These are phyloP conservation scores for Parelbella ahira DNA, from an alignment of 2,888 invertebrate genomes.

Conservation along the genomic window DNA sequence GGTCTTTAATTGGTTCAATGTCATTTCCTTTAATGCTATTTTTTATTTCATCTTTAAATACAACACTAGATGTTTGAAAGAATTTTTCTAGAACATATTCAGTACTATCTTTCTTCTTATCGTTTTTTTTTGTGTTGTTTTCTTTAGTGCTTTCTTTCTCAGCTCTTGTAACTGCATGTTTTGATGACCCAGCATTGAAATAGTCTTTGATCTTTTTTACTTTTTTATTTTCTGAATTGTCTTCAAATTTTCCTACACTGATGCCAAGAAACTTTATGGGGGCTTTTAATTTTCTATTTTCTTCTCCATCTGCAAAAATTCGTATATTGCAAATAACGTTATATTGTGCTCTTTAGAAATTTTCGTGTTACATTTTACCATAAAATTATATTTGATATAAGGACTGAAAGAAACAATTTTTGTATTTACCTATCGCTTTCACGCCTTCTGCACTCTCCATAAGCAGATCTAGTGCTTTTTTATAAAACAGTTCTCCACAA, in stretches of 20 bases:
- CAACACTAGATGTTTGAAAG: constrained; percentile 35
- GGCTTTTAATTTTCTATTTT: constrained; percentile 61
- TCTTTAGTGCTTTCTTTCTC: constrained; percentile 13
- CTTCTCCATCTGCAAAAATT: constrained; percentile 55
- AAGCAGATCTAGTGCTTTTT: constrained; percentile 84
- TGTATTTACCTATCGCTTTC: constrained; percentile 58
- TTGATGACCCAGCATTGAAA: constrained; percentile 70
- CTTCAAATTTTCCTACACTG: constrained; percentile 90
- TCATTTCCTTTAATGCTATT: too few relatives aligned
- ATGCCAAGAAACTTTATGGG: constrained; percentile 86
- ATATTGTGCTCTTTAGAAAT: too few relatives aligned
- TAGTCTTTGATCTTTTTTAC: constrained; percentile 80
- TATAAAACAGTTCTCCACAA: constrained; percentile 84
- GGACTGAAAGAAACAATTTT: too few relatives aligned
- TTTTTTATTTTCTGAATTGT: constrained; percentile 71
- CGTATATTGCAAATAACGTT: too few relatives aligned
- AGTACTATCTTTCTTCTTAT: constrained; percentile 42
- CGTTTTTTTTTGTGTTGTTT: constrained; percentile 26
- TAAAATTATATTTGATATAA: too few relatives aligned
- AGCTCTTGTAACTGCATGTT: constrained; percentile 34
- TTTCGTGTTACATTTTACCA: too few relatives aligned
- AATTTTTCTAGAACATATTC: constrained; percentile 54
- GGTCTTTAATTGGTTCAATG: constrained; percentile 22
- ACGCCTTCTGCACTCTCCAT: constrained; percentile 79
- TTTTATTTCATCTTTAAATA: constrained; percentile 17